Evolutionary conservation across 2,888 invertebrate genomes (phyloP).

Genomic region (Chalcis sispes): DNA sequence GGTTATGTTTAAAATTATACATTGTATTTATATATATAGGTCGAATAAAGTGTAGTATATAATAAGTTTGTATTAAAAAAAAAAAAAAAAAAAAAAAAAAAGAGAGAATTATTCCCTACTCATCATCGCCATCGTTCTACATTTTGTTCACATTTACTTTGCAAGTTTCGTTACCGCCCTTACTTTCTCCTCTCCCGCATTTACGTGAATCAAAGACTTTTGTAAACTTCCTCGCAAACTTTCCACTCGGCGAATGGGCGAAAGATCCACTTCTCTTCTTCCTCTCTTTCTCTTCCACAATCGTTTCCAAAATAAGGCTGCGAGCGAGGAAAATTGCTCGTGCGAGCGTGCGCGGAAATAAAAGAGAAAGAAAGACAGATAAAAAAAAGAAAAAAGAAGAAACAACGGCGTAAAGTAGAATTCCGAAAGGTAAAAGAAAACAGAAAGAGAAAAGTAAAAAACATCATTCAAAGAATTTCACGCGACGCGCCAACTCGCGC

Average conservation of each 20-base stretch:
- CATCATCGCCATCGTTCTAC: slow-evolving; percentile 19
- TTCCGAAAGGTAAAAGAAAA: not conserved
- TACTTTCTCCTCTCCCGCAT: not conserved
- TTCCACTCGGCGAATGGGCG: slow-evolving; percentile 32
- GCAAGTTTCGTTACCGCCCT: slow-evolving; percentile 5
- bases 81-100: not conserved
- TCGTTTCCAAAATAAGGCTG: slow-evolving; percentile 35
- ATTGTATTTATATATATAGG: too few species aligned
- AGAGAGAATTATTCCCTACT: not conserved
- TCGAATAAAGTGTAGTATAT: too few species aligned
- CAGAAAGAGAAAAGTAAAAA: slow-evolving; percentile 11
- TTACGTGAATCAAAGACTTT: slow-evolving; percentile 37
- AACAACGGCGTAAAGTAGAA: not conserved
- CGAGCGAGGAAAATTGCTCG: slow-evolving; percentile 7
- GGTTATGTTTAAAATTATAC: too few species aligned
- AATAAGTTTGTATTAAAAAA: too few species aligned
- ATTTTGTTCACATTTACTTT: not conserved
- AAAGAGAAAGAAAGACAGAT: not conserved
- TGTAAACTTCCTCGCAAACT: slow-evolving; percentile 22
- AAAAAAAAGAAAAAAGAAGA: not conserved
- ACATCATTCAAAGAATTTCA: slow-evolving; percentile 29
- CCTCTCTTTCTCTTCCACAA: too few species aligned
- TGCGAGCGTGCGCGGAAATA: too few species aligned
- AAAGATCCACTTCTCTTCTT: too few species aligned
- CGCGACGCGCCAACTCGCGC: slow-evolving; percentile 22